These are phyloP conservation scores for Metaphire vulgaris DNA, from an alignment of 1,140 invertebrate genomes.

Conservation along the genomic window DNA sequence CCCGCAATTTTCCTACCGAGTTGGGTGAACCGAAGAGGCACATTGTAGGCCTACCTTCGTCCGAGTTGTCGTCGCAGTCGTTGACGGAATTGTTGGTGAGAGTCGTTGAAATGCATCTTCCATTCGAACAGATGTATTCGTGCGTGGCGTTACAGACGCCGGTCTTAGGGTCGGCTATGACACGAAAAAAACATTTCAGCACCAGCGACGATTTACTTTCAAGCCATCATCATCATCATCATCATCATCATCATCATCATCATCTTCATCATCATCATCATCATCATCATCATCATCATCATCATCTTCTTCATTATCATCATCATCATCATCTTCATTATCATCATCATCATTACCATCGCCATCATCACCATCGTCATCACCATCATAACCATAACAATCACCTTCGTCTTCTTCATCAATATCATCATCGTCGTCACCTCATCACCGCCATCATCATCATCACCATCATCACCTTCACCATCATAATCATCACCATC, in stretches of 20 bases:
- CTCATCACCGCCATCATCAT: no score
- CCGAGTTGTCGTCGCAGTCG: neutral
- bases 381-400: no score
- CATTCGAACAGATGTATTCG: neutral
- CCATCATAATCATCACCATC: no score
- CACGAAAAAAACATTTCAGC: no score
- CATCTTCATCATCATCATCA: neutral
- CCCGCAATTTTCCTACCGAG: no score
- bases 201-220: no score
- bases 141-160: neutral
- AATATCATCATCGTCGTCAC: no score
- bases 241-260: neutral
- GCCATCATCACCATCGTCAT: neutral
- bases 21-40: no score
- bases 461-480: no score
- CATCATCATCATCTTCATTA: neutral
- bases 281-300: neutral
- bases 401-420: no score
- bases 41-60: slow-evolving; percentile 1
- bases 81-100: neutral
- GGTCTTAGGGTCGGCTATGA: neutral
- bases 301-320: neutral
- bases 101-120: neutral
- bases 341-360: slow-evolving; percentile 1
- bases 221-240: neutral